Evolutionary conservation across 2,113 vertebrate genomes (phyloP), one percentile per base, ranked within the genome.

Genomic region (Limnothrissa miodon): DNA sequence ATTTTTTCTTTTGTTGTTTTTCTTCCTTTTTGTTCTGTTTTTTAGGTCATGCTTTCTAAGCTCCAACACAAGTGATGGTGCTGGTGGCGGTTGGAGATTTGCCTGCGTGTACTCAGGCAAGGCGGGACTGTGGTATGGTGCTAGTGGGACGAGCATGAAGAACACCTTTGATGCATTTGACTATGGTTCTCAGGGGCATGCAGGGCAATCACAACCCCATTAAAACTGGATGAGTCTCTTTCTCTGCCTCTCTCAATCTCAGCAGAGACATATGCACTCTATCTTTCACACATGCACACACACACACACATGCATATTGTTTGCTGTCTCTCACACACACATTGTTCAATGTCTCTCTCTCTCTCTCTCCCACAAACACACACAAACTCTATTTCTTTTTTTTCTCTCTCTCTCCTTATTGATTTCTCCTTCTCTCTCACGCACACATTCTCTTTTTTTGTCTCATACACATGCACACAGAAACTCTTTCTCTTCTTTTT

Each of bases 171-270:
- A 83, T 48, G 82, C 79, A 78, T 78, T 82, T 66, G 83, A 86
- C 85, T 81, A 19, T 3, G 81, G 78, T 45, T 82, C 86, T 82
- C 83, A 83, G 23, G 81, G 80, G 81, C 80, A 46, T 81, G 11
- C 39, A 39, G 82, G 84, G 80, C 51, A 78, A 84, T 74, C 74
- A 79, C 46, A 59, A 80, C 46, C 70, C 36, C 81, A 84, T 87
- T 87, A 87, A 87, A 83, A 84, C 29, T 85, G 62, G 84, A 89
- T 82, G 86, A 86, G 83, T 36, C 10, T 79, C 79, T 84, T 44
- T 19, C 53, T 45, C 39, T 48, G 36, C 80, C 78, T 78, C 23
- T 25, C 45, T 42, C 42, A 6, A 66, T n/a, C 9, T 13, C 66
- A 36, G 7, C 1, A 48, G 0, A 23, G 33, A 21, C 66, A 46